Percentiles rank a stretch among this genome's conserved stretches.
Conservation (phyloP, 2,888 invertebrate genomes). For the Tenodera sinensis region DNA sequence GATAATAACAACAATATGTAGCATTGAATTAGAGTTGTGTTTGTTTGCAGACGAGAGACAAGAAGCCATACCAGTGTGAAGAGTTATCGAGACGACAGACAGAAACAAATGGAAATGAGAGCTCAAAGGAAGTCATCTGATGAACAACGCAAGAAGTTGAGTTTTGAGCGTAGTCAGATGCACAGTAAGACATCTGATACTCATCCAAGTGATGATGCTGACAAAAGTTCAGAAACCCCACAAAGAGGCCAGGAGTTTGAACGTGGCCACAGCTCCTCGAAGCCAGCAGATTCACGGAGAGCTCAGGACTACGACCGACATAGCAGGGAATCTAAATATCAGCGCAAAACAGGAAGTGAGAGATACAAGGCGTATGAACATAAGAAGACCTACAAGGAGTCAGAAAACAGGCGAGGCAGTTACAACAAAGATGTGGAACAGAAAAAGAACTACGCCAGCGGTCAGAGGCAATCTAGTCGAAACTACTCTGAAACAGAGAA, state of each 20-base stretch:
- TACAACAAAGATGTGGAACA: slow-evolving; percentile 17
- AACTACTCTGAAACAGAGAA: slow-evolving; percentile 6
- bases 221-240: too few species aligned
- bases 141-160: slow-evolving; percentile 16
- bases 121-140: slow-evolving; percentile 25
- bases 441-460: not conserved
- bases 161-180: not conserved
- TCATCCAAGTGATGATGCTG: slow-evolving; percentile 29
- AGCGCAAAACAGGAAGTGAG: not conserved
- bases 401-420: not conserved
- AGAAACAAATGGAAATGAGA: slow-evolving; percentile 23
- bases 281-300: not conserved
- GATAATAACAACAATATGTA: too few species aligned
- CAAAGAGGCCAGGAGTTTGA: slow-evolving; percentile 15
- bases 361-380: slow-evolving; percentile 14
- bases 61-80: slow-evolving; percentile 15
- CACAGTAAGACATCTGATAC: slow-evolving; percentile 13
- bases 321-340: not conserved
- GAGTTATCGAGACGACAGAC: slow-evolving; percentile 22
- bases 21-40: too few species aligned
- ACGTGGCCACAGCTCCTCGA: not conserved
- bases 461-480: not conserved
- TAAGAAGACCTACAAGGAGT: slow-evolving; percentile 10
- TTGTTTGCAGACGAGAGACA: slow-evolving; percentile 2
- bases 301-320: not conserved